Base-by-base conservation (phyloP, 1,140 invertebrate genomes). In the Thrips palmi region DNA sequence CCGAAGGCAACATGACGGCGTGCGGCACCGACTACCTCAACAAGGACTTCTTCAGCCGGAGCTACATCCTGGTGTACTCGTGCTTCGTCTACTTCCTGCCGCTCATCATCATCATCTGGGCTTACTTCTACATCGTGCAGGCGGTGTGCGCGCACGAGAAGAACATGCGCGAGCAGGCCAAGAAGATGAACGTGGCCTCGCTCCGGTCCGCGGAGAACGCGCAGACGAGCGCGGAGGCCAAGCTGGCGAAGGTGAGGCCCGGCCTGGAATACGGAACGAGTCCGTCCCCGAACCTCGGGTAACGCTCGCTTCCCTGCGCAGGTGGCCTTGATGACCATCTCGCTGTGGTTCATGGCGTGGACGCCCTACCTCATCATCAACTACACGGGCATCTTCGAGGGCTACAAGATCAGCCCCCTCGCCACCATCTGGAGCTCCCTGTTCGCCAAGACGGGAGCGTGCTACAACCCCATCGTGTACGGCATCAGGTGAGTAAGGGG, bases 1-100 rank as follows among this genome's bases (percentile, higher is more conserved):
- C 81, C n/a, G 82, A 86, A 61, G 79, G 79, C 33, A 85, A 85
- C 49, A 73, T 84, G 68, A 84, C 79, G 17, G 74, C 79, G 14
- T 87, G 82, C 50, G 82, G 81, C 18, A 82, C 82, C 38, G 83
- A 87, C 52, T 87, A 84, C 52, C 55, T 87, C 27, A 68, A 57
- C 34, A 68, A 70, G 48, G 69, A 75, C 34, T 69, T 66, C 64
- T 38, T 65, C 8, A 69, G 66, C 46, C 61, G 60, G 34, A 76
- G 74, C 34, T 83, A 80, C 54, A 68, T 80, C 43, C 43, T 81
- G 7, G 59, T 70, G 3, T 81, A 82, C 47, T 65, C 64, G n/a
- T 42, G 73, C 12, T 79, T 74, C 43, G 70, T 71, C 4, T 83
- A 82, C 49, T 77, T 72, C 42, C 24, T 67, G 4, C 83, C 83